A percentile compares a stretch with the other conserved stretches of the same genome.
These are phyloP conservation scores for Arvicanthis niloticus DNA, from an alignment of 2,113 vertebrate genomes.

Conservation along the genomic window DNA sequence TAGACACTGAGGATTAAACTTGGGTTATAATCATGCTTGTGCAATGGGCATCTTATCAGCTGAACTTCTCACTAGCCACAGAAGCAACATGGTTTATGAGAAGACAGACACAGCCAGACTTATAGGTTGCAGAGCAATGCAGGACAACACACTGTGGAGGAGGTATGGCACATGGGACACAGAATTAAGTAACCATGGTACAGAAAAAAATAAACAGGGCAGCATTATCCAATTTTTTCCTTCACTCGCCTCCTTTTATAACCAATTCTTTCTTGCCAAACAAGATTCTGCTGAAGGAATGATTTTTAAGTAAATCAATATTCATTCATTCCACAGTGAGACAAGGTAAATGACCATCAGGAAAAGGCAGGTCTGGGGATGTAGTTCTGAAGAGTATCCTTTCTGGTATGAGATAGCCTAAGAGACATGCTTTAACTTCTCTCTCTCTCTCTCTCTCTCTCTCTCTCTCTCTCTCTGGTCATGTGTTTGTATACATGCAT, in stretches of 20 bases:
- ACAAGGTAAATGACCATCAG: background rate
- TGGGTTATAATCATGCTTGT: background rate
- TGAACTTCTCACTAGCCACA: background rate
- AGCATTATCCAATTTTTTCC: background rate
- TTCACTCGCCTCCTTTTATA: background rate
- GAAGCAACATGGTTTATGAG: too few relatives aligned
- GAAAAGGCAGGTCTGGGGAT: background rate
- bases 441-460: too few relatives aligned
- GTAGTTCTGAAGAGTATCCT: background rate
- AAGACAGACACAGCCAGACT: background rate
- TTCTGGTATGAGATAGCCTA: constrained; percentile 9
- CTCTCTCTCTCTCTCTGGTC: background rate
- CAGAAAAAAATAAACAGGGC: background rate
- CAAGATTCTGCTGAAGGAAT: background rate
- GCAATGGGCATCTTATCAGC: background rate
- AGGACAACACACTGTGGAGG: background rate
- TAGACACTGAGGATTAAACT: background rate
- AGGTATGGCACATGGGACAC: too few relatives aligned
- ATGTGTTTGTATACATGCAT: background rate
- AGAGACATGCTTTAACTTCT: background rate
- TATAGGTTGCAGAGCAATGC: background rate
- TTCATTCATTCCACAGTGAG: constrained; percentile 52
- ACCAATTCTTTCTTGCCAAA: background rate
- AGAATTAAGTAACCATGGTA: background rate
- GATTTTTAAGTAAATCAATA: constrained; percentile 5